phyloP scores from a whole-genome alignment of 2,113 vertebrate genomes.

The Beaufortia kweichowensis region DNA sequence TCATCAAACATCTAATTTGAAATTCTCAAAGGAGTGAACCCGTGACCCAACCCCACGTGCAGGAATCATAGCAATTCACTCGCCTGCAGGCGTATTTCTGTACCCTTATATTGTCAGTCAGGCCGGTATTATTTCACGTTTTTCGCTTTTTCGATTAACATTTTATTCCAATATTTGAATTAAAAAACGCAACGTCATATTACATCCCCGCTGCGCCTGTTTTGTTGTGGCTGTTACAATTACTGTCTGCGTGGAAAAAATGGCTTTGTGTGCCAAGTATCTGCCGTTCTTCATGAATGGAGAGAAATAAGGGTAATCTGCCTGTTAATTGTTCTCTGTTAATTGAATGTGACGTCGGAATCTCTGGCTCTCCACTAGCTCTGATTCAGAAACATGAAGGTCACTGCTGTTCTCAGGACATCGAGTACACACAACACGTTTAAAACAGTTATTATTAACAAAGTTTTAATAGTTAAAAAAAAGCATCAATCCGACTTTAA shows the following conservation, averaged over 20 bases:
- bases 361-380: slow-evolving; percentile 74
- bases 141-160: not conserved
- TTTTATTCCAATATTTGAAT: slow-evolving; percentile 3
- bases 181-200: slow-evolving; percentile 49
- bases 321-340: slow-evolving; percentile 89
- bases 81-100: not conserved
- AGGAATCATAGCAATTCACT: not conserved
- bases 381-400: slow-evolving; percentile 52
- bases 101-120: not conserved
- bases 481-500: slow-evolving; percentile 12
- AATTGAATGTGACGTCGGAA: slow-evolving; percentile 94
- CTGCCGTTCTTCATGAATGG: slow-evolving; percentile 67
- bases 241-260: slow-evolving; percentile 71
- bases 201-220: slow-evolving; percentile 63
- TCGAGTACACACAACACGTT: not conserved
- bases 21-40: slow-evolving; percentile 34
- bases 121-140: not conserved
- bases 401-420: slow-evolving; percentile 66
- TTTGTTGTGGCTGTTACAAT: slow-evolving; percentile 72
- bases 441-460: not conserved
- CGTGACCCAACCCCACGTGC: slow-evolving; percentile 43
- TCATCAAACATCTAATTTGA: slow-evolving; percentile 43
- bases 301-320: slow-evolving; percentile 75
- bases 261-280: slow-evolving; percentile 72
- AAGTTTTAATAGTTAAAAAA: not conserved